Evolutionary conservation across 2,113 vertebrate species (phyloP).

Genomic region (Isurus oxyrinchus): DNA sequence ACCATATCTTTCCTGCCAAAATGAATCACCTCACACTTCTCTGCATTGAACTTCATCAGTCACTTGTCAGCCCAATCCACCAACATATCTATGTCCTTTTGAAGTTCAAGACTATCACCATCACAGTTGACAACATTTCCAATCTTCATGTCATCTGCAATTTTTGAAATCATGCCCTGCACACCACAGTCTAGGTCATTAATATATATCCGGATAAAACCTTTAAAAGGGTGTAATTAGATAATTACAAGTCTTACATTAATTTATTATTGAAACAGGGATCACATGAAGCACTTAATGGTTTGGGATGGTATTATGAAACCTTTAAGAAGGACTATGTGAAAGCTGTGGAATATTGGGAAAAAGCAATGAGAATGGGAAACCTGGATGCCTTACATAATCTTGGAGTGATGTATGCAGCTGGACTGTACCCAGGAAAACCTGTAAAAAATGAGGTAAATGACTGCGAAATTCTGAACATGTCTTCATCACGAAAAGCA

Average conservation of each 20-base stretch:
- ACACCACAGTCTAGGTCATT: no score
- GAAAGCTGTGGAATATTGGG: conserved; percentile 69
- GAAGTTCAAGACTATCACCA: no score
- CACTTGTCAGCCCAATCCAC: no score
- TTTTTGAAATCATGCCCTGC: no score
- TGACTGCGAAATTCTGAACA: conserved; percentile 29
- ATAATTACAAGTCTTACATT: not conserved
- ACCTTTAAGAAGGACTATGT: conserved; percentile 62
- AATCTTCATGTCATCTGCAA: no score
- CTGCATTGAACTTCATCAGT: no score
- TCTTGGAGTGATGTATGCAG: conserved; percentile 73
- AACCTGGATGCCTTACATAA: conserved; percentile 77
- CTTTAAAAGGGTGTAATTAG: not conserved
- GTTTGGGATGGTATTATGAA: conserved; percentile 85
- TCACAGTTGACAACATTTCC: no score
- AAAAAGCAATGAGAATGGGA: conserved; percentile 71
- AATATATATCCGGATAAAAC: no score
- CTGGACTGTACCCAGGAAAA: conserved; percentile 59
- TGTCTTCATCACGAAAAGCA: not conserved
- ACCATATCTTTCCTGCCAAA: no score
- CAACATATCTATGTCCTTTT: no score
- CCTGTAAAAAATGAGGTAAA: conserved; percentile 70
- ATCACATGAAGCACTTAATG: conserved; percentile 78
- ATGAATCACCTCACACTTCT: no score
- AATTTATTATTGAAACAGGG: conserved; percentile 57